These are phyloP conservation scores for Dynastes hyllus DNA, from an alignment of 2,888 invertebrate species.

Conservation along the genomic window DNA sequence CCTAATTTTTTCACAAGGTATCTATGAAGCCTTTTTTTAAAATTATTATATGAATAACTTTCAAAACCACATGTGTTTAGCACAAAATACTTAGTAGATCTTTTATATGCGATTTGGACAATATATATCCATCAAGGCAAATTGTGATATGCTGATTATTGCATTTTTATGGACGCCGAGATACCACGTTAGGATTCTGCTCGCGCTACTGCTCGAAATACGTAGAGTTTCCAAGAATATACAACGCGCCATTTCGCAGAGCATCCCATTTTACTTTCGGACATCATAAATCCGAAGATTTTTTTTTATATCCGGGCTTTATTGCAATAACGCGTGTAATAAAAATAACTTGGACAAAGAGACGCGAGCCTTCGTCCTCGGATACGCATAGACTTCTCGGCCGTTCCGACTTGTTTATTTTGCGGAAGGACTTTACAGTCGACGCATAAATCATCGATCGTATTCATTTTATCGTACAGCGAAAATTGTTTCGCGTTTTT, in stretches of 20 bases:
- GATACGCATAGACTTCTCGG: neutral
- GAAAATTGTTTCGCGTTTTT: slow-evolving; percentile 34
- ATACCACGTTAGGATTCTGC: neutral
- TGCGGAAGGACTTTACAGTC: slow-evolving; percentile 19
- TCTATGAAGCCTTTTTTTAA: too few relatives aligned
- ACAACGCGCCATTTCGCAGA: slow-evolving; percentile 14
- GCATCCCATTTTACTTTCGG: slow-evolving; percentile 31
- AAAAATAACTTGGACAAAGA: slow-evolving; percentile 42
- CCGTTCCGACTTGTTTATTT: slow-evolving; percentile 28
- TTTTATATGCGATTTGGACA: too few relatives aligned
- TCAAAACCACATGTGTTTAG: too few relatives aligned
- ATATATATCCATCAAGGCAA: too few relatives aligned
- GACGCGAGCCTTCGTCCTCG: neutral
- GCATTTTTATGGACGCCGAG: neutral
- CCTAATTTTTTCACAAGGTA: too few relatives aligned
- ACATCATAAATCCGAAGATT: slow-evolving; percentile 41
- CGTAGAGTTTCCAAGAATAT: slow-evolving; percentile 14
- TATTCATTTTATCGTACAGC: slow-evolving; percentile 44
- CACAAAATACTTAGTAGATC: too few relatives aligned
- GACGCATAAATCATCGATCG: slow-evolving; percentile 32
- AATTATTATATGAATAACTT: too few relatives aligned
- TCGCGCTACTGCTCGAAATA: slow-evolving; percentile 1
- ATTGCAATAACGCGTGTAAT: slow-evolving; percentile 36
- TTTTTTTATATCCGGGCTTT: slow-evolving; percentile 35
- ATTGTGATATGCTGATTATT: neutral